Conservation (phyloP, 2,113 vertebrate species). For the Vidua macroura region DNA sequence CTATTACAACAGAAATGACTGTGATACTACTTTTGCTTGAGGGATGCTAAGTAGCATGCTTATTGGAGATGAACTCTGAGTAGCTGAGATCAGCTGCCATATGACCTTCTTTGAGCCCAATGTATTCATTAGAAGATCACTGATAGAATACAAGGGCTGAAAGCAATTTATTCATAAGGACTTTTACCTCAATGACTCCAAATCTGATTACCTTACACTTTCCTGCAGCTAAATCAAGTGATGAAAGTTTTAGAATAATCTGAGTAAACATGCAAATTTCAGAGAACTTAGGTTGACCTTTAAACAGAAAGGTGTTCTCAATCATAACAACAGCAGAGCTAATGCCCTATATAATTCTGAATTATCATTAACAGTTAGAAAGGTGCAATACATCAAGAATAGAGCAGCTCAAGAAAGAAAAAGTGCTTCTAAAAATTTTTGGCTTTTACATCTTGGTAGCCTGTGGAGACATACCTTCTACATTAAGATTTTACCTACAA, state of each 20-base stretch:
- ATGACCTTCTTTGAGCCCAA: not conserved
- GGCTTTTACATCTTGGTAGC: not conserved
- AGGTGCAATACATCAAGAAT: not conserved
- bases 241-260: not conserved
- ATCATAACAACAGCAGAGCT: not conserved
- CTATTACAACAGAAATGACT: not conserved
- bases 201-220: not conserved
- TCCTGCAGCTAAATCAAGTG: not conserved
- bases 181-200: not conserved
- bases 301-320: not conserved
- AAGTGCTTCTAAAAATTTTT: not conserved
- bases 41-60: not conserved
- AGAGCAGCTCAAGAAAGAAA: not conserved
- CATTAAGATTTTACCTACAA: not conserved
- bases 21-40: not conserved
- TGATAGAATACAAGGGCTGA: not conserved
- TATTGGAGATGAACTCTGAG: not conserved
- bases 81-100: not conserved
- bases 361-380: not conserved
- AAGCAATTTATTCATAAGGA: not conserved
- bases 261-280: conserved; percentile 3
- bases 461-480: not conserved
- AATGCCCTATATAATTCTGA: not conserved
- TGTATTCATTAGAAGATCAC: not conserved
- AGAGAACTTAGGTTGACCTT: not conserved